These are phyloP conservation scores for Gibbula magus DNA, from an alignment of 2,888 invertebrate species.

Conservation along the genomic window DNA sequence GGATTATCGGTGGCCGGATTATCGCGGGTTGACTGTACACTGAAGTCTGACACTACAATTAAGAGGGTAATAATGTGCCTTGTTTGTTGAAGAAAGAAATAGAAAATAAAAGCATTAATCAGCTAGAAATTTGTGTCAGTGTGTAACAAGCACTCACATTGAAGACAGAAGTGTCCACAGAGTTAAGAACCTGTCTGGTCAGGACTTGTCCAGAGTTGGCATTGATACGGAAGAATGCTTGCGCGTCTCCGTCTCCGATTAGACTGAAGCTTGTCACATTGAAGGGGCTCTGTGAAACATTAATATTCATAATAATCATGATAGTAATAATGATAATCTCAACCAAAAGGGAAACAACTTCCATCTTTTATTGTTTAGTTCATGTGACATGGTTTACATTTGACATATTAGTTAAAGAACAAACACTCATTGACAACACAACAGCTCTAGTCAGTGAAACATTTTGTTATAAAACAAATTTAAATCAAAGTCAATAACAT, in stretches of 20 bases:
- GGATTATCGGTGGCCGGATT: no score
- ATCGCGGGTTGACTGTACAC: no score
- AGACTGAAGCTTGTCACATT: constrained; percentile 32
- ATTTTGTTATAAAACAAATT: no score
- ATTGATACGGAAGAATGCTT: constrained; percentile 35
- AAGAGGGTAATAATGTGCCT: no score
- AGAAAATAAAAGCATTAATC: background rate
- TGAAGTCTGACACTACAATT: no score
- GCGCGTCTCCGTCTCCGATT: constrained; percentile 40
- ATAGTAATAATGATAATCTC: background rate
- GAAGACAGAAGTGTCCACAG: background rate
- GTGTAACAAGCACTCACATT: background rate
- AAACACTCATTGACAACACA: background rate
- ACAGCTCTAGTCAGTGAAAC: no score
- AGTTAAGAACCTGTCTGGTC: background rate
- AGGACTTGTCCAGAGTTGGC: background rate
- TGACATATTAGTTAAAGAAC: background rate
- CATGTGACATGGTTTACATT: no score
- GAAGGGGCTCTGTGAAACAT: background rate
- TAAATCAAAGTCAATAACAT: no score
- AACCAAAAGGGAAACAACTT: background rate
- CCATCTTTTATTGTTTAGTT: no score
- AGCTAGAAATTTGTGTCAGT: no score
- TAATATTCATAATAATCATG: background rate
- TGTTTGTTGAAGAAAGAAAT: no score